Conservation (phyloP, 2,797 vertebrate genomes). For the Delichon dasypus region DNA sequence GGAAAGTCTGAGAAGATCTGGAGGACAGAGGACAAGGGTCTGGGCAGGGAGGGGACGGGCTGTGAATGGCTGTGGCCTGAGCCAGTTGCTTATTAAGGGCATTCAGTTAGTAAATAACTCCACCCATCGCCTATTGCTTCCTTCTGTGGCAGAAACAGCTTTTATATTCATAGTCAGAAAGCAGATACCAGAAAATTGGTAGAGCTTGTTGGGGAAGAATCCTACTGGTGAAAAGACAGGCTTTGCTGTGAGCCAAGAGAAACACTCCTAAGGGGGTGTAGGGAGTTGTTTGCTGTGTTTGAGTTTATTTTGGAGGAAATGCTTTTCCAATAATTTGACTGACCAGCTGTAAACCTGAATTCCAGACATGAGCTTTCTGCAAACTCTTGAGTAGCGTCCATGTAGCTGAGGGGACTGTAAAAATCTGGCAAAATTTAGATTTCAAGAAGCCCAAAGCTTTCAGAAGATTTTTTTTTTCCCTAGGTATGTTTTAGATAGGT, state of each 20-base stretch:
- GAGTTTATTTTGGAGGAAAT: neutral
- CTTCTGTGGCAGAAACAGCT: neutral
- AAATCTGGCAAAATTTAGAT: neutral
- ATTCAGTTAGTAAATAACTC: conserved; percentile 32
- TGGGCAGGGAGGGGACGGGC: neutral
- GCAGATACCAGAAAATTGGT: neutral
- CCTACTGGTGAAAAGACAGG: neutral
- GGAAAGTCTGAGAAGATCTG: neutral
- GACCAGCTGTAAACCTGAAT: neutral
- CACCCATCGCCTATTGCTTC: conserved; percentile 25
- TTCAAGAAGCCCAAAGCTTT: neutral
- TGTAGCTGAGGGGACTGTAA: neutral
- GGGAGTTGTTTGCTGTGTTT: neutral
- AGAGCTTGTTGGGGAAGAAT: neutral
- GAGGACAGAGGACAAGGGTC: neutral
- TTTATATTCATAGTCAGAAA: conserved; percentile 42
- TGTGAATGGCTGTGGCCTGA: neutral
- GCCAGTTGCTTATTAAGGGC: conserved; percentile 36
- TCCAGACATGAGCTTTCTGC: neutral
- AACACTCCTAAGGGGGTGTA: neutral
- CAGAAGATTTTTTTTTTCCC: neutral
- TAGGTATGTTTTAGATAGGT: neutral
- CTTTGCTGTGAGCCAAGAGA: conserved; percentile 5
- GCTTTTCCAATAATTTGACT: neutral
- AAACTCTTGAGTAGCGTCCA: neutral